Conservation (phyloP, 2,113 vertebrate species). For the Ibidorhyncha struthersii region DNA sequence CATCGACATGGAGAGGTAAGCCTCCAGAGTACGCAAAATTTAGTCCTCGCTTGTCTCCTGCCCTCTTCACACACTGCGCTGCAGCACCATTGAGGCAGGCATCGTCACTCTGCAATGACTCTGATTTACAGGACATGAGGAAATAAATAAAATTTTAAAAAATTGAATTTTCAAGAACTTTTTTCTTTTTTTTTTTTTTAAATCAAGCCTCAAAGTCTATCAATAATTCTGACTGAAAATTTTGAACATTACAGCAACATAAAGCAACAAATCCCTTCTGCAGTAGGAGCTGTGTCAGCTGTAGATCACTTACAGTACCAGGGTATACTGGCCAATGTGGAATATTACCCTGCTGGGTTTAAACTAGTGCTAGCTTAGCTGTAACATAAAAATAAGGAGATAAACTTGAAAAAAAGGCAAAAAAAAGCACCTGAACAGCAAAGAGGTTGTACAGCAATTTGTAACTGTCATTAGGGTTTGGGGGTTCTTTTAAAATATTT, state of each 20-base stretch:
- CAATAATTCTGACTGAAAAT: background rate
- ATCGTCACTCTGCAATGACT: background rate
- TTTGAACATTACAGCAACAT: background rate
- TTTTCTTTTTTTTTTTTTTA: background rate
- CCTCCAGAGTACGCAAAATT: background rate
- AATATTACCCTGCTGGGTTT: background rate
- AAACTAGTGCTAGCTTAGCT: background rate
- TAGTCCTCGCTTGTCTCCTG: background rate
- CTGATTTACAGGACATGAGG: background rate
- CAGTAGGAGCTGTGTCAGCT: background rate
- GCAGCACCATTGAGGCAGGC: background rate
- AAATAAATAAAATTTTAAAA: background rate
- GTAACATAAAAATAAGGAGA: background rate
- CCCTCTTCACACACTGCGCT: background rate
- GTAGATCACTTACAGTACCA: background rate
- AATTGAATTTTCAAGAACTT: background rate
- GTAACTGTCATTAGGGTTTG: background rate
- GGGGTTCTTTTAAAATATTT: background rate
- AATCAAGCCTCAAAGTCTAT: background rate
- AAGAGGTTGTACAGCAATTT: background rate
- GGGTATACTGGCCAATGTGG: background rate
- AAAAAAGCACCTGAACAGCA: background rate
- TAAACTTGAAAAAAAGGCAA: background rate
- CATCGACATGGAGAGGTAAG: background rate
- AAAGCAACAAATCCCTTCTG: background rate